Percentiles rank a stretch among this genome's conserved stretches.
Conservation (phyloP, 37 sponge, comb jelly and placozoan species). For the Aphrocallistes beatrix region DNA sequence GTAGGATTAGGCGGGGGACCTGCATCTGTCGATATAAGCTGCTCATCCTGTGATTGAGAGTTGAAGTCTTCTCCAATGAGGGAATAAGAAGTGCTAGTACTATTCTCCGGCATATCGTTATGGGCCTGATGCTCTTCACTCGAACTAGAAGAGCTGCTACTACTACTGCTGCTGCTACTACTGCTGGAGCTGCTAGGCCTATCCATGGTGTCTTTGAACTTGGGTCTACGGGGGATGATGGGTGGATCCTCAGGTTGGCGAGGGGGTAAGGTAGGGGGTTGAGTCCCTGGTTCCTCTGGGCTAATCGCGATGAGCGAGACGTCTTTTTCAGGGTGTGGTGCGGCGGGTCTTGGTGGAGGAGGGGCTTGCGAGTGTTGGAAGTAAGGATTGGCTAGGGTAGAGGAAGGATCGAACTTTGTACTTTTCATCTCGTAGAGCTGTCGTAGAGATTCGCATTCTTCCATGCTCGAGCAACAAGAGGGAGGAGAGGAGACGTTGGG, state of each 20-base stretch:
- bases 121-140: too few relatives aligned
- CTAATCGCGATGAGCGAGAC: background rate
- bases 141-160: too few relatives aligned
- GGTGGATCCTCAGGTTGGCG: too few relatives aligned
- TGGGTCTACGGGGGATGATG: too few relatives aligned
- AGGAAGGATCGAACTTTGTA: background rate
- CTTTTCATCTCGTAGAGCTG: background rate
- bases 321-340: background rate
- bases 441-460: background rate
- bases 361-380: background rate
- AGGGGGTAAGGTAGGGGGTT: background rate
- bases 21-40: too few relatives aligned
- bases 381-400: background rate
- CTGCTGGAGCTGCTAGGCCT: background rate
- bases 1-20: too few relatives aligned
- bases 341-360: background rate
- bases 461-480: background rate
- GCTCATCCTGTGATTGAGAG: too few relatives aligned
- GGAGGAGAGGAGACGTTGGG: background rate
- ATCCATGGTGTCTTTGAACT: slow-evolving; percentile 1
- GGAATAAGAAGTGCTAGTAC: too few relatives aligned
- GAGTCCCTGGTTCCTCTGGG: background rate
- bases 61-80: too few relatives aligned
- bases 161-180: background rate
- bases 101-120: too few relatives aligned